Base-by-base conservation (phyloP, 2,888 invertebrate species). In the Hermaeophaga mercurialis region DNA sequence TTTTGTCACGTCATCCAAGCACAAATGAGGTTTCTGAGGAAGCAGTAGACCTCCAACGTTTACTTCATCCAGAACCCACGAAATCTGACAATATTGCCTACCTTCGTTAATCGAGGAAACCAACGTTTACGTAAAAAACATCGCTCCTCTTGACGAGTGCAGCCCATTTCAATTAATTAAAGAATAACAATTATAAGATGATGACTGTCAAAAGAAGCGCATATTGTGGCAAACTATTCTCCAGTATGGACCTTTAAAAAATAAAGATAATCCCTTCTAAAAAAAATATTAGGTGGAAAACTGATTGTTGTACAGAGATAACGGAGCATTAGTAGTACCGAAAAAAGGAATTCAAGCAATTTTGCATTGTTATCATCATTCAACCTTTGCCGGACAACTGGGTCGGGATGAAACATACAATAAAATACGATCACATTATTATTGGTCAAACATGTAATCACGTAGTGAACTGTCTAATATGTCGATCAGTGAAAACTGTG, bases 361-460 rank as follows among this genome's bases (percentile, higher is more conserved):
- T 1, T n/a, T 47, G 3, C 11, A 22, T 9, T 8, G 39, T 0
- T 60, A 56, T 17, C 58, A 62, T 17, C 54, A 62, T 14, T 41
- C 31, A 2, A 14, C 50, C 0, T 15, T 19, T 0, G 62, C 65
- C 1, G 64, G 61, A 1, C 64, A 68, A 36, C 66, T 67, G 1
- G 67, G 67, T 7, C 15, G 38, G 4, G 66, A 65, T 1, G 63
- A 69, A 54, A 66, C 66, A 9, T 41, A 52, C 9, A 14, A 56
- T 12, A 48, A 54, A n/a, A 58, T 70, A n/a, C 52, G 56, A 9
- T n/a, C 38, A n/a, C 41, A 45, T 3, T 70, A 65, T 17, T 56
- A 63, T 22, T 70, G 70, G 70, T 52, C 58, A 3, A 54, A 53
- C 0, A 60, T 71, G 61, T 61, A 56, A 38, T 0, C 18, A 57